Evolutionary conservation across 2,113 vertebrate genomes (phyloP).

Genomic region (Austrofundulus limnaeus): DNA sequence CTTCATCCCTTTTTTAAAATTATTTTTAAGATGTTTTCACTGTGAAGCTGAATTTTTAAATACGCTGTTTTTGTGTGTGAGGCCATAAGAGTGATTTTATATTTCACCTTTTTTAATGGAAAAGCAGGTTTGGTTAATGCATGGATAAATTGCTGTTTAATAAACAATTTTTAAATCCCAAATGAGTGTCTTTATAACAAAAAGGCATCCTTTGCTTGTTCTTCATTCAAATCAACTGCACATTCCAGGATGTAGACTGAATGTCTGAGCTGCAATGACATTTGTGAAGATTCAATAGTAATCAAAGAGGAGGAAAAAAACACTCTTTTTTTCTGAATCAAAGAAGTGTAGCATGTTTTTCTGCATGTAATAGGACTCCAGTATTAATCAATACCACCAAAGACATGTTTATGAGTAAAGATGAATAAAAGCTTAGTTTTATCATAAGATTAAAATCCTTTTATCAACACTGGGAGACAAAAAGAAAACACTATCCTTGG

Average conservation of each 20-base stretch:
- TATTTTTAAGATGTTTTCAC: constrained; percentile 40
- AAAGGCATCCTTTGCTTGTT: too few relatives aligned
- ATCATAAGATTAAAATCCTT: constrained; percentile 26
- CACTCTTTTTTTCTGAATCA: constrained; percentile 17
- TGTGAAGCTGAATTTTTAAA: neutral
- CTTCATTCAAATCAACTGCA: neutral
- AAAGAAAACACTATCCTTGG: neutral
- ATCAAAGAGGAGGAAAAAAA: constrained; percentile 12
- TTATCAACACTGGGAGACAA: constrained; percentile 16
- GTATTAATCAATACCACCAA: constrained; percentile 51
- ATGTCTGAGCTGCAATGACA: neutral
- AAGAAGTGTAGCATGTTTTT: constrained; percentile 13
- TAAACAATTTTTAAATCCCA: too few relatives aligned
- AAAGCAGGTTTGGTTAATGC: too few relatives aligned
- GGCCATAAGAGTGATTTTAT: neutral
- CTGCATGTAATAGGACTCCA: constrained; percentile 8
- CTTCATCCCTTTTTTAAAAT: constrained; percentile 55
- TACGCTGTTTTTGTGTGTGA: neutral
- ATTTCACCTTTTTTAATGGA: too few relatives aligned
- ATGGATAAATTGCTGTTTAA: too few relatives aligned
- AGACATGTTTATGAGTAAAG: constrained; percentile 56
- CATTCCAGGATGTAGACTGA: neutral
- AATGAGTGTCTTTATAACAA: too few relatives aligned
- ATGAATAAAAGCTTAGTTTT: constrained; percentile 34
- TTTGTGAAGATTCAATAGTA: neutral